Evolutionary conservation across 2,797 vertebrate genomes (phyloP).

Genomic region (Falco novaeseelandiae): DNA sequence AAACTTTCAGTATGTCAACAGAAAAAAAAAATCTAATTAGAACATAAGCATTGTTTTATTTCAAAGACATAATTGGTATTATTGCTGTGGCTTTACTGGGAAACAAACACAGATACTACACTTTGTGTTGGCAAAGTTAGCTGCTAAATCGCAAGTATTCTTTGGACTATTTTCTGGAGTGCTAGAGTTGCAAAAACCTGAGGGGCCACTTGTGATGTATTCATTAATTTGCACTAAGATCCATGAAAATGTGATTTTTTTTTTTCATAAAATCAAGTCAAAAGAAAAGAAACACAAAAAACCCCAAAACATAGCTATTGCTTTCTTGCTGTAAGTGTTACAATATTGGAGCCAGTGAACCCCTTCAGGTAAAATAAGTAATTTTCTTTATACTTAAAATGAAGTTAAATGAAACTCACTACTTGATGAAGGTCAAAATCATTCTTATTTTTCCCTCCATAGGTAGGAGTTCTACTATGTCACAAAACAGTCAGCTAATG

Average conservation of each 20-base stretch:
- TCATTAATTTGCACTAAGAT: neutral
- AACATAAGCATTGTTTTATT: neutral
- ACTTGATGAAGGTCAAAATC: neutral
- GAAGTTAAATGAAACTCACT: neutral
- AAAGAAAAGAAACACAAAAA: neutral
- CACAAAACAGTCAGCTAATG: neutral
- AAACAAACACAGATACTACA: neutral
- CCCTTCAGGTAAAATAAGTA: neutral
- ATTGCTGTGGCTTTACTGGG: neutral
- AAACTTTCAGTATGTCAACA: neutral
- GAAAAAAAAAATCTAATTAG: neutral
- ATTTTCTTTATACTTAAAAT: neutral
- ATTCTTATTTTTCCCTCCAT: neutral
- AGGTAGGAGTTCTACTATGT: neutral
- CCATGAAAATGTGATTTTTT: neutral
- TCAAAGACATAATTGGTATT: neutral
- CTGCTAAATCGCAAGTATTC: neutral
- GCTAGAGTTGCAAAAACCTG: neutral
- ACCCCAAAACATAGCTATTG: fast-evolving
- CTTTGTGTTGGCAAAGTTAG: neutral
- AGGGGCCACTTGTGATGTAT: neutral
- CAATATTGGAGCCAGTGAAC: neutral
- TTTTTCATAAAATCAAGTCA: neutral
- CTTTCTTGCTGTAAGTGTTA: neutral
- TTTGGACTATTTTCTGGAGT: neutral